Percentiles rank a stretch among this genome's conserved stretches.
Evolutionary conservation across 1,140 invertebrate genomes (phyloP).

Genomic region (Acromyrmex charruanus): DNA sequence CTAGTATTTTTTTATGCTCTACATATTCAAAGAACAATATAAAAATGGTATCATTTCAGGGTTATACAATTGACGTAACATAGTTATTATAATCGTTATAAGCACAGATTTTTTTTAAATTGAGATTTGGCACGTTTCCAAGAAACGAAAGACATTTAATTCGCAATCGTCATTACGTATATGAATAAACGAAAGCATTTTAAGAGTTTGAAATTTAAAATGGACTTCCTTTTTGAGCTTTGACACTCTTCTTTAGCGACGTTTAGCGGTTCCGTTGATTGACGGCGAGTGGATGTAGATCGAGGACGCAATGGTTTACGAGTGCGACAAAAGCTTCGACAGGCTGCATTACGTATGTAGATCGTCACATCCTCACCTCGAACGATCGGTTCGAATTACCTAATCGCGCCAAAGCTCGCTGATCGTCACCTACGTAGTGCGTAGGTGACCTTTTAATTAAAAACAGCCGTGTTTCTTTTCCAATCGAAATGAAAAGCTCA

Average conservation of each 20-base stretch:
- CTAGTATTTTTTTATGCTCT: no score
- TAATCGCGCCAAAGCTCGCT: slow-evolving; percentile 61
- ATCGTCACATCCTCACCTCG: slow-evolving; percentile 70
- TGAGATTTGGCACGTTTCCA: slow-evolving; percentile 13
- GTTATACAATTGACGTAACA: not conserved
- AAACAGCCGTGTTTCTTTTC: not conserved
- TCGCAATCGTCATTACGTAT: not conserved
- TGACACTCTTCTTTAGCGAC: slow-evolving; percentile 31
- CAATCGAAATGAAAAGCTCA: not conserved
- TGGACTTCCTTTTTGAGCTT: not conserved
- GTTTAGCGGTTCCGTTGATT: slow-evolving; percentile 80
- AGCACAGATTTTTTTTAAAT: not conserved
- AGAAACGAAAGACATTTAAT: not conserved
- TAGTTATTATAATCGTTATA: not conserved
- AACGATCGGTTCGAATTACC: slow-evolving; percentile 73
- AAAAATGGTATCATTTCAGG: not conserved
- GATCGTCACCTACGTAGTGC: slow-evolving; percentile 71
- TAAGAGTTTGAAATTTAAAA: not conserved
- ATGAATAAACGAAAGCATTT: not conserved
- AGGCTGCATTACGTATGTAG: slow-evolving; percentile 72
- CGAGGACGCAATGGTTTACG: slow-evolving; percentile 78
- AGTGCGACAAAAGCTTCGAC: slow-evolving; percentile 74
- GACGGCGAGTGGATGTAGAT: slow-evolving; percentile 81
- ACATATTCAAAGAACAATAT: not conserved
- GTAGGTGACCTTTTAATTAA: slow-evolving; percentile 25